Percentiles rank a stretch among this genome's conserved stretches.
These are phyloP conservation scores for Tachuris rubrigastra DNA, from an alignment of 2,113 vertebrate species.

Conservation along the genomic window DNA sequence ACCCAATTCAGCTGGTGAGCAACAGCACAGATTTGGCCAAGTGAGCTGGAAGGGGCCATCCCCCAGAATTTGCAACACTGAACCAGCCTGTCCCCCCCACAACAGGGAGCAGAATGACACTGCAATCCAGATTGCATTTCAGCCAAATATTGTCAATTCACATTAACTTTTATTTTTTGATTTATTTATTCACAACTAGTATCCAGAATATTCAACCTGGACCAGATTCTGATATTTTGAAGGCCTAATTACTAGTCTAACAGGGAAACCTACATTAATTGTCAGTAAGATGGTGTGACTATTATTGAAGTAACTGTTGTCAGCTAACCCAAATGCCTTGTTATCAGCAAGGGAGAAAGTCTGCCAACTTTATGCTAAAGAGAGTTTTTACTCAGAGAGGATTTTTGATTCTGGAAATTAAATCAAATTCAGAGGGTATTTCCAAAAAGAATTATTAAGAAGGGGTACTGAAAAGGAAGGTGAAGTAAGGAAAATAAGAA, in stretches of 20 bases:
- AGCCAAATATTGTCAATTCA: neutral
- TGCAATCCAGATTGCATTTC: neutral
- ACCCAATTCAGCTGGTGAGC: neutral
- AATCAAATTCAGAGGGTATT: neutral
- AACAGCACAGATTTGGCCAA: neutral
- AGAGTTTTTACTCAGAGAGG: neutral
- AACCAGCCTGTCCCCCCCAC: neutral
- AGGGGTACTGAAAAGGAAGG: neutral
- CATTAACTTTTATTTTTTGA: neutral
- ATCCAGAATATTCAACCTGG: neutral
- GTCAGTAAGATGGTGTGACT: neutral
- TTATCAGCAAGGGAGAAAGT: slow-evolving; percentile 2
- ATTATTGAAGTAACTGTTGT: slow-evolving; percentile 1
- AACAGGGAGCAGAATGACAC: neutral
- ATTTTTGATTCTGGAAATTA: neutral
- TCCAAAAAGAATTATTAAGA: neutral
- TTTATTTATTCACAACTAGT: neutral
- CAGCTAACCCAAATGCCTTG: neutral
- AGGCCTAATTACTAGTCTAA: slow-evolving; percentile 18
- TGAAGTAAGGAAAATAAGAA: neutral
- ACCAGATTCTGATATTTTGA: slow-evolving; percentile 22
- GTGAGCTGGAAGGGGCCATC: neutral
- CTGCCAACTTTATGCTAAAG: neutral
- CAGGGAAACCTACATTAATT: neutral
- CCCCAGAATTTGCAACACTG: rapidly evolving